Conservation (phyloP, 2,113 vertebrate genomes). For the Petrocephalus zakoni region DNA sequence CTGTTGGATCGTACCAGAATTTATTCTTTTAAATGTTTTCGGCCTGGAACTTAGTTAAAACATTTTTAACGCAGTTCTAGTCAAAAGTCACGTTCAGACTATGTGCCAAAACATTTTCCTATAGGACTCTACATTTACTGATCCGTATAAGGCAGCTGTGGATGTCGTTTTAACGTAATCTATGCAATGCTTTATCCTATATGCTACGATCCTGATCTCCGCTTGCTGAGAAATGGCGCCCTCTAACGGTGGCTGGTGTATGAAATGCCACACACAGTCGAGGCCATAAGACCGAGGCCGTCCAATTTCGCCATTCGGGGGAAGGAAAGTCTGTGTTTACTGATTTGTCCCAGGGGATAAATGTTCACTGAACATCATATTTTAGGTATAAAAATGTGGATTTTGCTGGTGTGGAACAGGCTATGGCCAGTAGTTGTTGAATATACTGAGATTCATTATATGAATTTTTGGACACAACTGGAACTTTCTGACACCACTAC, state of each 20-base stretch:
- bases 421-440: neutral
- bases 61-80: neutral
- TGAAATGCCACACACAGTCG: neutral
- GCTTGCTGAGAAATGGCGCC: neutral
- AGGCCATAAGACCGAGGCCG: neutral
- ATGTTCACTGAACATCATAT: neutral
- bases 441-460: neutral
- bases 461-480: neutral
- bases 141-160: conserved; percentile 4
- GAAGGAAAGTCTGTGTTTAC: neutral
- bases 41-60: neutral
- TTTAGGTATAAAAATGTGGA: neutral
- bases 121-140: neutral
- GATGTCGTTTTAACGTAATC: neutral
- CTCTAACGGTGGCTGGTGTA: neutral
- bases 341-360: neutral
- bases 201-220: neutral
- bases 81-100: neutral
- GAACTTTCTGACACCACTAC: neutral
- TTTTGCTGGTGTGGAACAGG: neutral
- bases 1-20: neutral
- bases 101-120: conserved; percentile 1
- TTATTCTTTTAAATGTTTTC: neutral
- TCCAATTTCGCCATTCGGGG: neutral
- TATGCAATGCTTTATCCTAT: neutral